A percentile compares a stretch with the other conserved stretches of the same genome.
Conservation (phyloP, 2,888 invertebrate genomes). For the Morpho achilles region DNA sequence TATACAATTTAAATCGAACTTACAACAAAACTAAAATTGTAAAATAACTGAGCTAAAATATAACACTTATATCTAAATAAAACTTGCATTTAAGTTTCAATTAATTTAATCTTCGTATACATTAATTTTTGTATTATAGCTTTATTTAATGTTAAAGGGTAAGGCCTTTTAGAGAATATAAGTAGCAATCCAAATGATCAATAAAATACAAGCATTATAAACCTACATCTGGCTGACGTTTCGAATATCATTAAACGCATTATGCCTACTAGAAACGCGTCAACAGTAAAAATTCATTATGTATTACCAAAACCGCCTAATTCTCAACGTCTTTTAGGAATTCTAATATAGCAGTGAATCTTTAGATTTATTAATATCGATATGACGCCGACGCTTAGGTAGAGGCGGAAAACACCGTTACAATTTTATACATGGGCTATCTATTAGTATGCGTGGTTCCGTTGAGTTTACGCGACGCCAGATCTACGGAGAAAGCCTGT, state of each 20-base stretch:
- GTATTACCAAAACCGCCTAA: conserved; percentile 51
- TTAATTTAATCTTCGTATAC: no score
- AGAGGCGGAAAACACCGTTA: conserved; percentile 67
- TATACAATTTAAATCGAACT: no score
- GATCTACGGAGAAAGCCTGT: conserved; percentile 64
- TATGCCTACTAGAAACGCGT: conserved; percentile 35
- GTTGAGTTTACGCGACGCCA: conserved; percentile 53
- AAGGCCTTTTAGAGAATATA: background rate
- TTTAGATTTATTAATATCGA: conserved; percentile 62
- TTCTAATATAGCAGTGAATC: conserved; percentile 67
- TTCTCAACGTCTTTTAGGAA: conserved; percentile 41
- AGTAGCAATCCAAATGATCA: conserved; percentile 24
- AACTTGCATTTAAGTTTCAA: no score
- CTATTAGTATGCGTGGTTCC: conserved; percentile 68
- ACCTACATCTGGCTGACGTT: conserved; percentile 36
- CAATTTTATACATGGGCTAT: conserved; percentile 63
- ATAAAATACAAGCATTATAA: conserved; percentile 41
- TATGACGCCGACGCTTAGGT: conserved; percentile 43
- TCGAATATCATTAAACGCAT: conserved; percentile 37
- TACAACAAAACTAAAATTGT: no score
- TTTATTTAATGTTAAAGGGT: no score
- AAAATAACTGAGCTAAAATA: no score
- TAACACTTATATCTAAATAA: no score
- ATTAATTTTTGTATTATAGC: no score
- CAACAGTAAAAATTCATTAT: conserved; percentile 46